Conservation (phyloP, 2,113 vertebrate genomes). For the Apeltes quadracus region DNA sequence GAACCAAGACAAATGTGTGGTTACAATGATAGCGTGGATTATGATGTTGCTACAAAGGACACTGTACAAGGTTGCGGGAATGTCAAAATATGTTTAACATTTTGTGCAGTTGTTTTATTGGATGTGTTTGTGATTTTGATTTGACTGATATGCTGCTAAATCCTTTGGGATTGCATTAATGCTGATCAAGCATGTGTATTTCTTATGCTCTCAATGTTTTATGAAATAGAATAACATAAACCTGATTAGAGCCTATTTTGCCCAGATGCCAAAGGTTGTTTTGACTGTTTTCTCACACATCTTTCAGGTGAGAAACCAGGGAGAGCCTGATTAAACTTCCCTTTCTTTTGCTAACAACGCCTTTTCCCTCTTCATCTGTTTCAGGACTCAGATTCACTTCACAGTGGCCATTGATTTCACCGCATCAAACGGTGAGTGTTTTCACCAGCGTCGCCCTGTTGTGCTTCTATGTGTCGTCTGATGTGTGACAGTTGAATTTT, state of each 20-base stretch:
- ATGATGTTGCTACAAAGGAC: neutral
- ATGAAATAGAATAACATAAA: neutral
- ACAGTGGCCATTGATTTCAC: constrained; percentile 98
- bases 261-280: constrained; percentile 13
- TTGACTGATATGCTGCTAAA: constrained; percentile 17
- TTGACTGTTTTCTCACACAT: constrained; percentile 7
- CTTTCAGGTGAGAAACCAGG: constrained; percentile 38
- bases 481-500: constrained; percentile 40
- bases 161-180: constrained; percentile 16
- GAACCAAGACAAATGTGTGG: constrained; percentile 19
- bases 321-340: constrained; percentile 55
- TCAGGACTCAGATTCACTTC: constrained; percentile 95
- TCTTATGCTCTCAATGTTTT: neutral
- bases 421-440: constrained; percentile 91
- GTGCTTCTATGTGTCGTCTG: constrained; percentile 35
- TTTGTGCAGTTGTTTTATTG: neutral
- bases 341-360: constrained; percentile 50
- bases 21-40: neutral
- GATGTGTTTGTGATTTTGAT: constrained; percentile 9
- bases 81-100: constrained; percentile 5
- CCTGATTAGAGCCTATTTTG: neutral
- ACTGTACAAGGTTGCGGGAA: neutral
- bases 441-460: constrained; percentile 6
- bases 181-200: neutral
- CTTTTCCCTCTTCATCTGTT: constrained; percentile 53